These are phyloP conservation scores for Calcarius lapponicus DNA, from an alignment of 2,797 vertebrate genomes.

Conservation along the genomic window DNA sequence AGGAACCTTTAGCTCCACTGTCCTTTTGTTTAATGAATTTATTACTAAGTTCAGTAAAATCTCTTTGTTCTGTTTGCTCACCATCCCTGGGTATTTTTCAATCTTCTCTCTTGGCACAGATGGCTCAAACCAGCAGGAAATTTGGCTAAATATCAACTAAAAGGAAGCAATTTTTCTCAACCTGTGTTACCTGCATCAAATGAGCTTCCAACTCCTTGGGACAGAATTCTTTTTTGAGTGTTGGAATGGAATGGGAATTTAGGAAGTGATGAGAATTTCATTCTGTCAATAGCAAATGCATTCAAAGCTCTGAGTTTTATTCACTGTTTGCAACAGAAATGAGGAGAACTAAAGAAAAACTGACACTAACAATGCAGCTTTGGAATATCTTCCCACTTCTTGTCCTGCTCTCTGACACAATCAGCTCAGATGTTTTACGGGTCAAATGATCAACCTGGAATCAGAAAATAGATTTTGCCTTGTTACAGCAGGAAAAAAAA, in stretches of 20 bases:
- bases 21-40: background rate
- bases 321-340: background rate
- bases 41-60: background rate
- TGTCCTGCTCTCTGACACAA: conserved; percentile 80
- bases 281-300: background rate
- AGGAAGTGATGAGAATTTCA: background rate
- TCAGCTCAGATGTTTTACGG: conserved; percentile 75
- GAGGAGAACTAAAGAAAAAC: background rate
- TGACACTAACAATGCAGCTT: conserved; percentile 58
- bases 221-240: background rate
- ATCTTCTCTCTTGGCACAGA: background rate
- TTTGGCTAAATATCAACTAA: background rate
- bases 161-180: background rate
- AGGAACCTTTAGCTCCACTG: background rate
- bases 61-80: background rate
- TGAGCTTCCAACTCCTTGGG: background rate
- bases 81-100: too few species aligned
- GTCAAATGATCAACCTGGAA: conserved; percentile 75
- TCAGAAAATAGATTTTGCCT: background rate
- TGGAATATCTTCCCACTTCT: conserved; percentile 84
- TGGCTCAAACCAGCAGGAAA: background rate
- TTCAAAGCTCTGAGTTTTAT: background rate
- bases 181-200: background rate
- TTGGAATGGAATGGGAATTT: background rate
- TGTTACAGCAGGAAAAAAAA: background rate